Base-by-base conservation (phyloP, 2,113 vertebrate genomes). In the Tretioscincus oriximinensis region DNA sequence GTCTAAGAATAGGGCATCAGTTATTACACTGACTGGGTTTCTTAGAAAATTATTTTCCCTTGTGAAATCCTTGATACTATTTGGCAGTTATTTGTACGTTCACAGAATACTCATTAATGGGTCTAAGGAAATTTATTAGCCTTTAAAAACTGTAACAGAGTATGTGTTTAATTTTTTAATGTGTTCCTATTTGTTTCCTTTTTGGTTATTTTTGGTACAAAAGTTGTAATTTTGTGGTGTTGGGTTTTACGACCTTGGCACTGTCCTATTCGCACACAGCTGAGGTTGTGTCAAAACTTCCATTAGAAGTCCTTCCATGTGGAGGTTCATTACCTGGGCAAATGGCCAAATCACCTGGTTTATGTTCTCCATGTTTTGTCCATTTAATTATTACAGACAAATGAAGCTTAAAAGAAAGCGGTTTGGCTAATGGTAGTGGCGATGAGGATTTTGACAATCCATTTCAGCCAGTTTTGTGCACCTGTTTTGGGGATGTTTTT, bases 151-250 rank as follows among this genome's bases (percentile, higher is more conserved):
- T 90, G 93, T 92, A 91, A 91, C 84, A 86, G 82, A 77, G 84
- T 93, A 93, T 92, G 89, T 88, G 63, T 87, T 85, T 93, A 86
- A 90, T 93, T 95, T 93, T 86, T 93, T 88, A 85, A 75, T 65
- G 54, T 87, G 77, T 88, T 91, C 78, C 85, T 94, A 77, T 93
- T 94, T 94, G 85, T 93, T 94, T 95, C 92, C 85, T 91, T 94
- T 29, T 90, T 89, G 81, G 84, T 78, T 91, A 91, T 91, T 93
- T 94, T 90, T 89, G 68, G 83, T 90, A 81, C 81, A 86, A 90
- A 41, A 90, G 81, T 78, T 80, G 84, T 90, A 90, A 88, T 78
- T 68, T 90, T 87, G 51, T 45, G 69, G 84, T 82, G 60, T 84
- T 90, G 81, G 84, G 29, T 93, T 94, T 95, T 90, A 92, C 88